Base-by-base conservation (phyloP, 2,797 vertebrate species). In the Uromys caudimaculatus region DNA sequence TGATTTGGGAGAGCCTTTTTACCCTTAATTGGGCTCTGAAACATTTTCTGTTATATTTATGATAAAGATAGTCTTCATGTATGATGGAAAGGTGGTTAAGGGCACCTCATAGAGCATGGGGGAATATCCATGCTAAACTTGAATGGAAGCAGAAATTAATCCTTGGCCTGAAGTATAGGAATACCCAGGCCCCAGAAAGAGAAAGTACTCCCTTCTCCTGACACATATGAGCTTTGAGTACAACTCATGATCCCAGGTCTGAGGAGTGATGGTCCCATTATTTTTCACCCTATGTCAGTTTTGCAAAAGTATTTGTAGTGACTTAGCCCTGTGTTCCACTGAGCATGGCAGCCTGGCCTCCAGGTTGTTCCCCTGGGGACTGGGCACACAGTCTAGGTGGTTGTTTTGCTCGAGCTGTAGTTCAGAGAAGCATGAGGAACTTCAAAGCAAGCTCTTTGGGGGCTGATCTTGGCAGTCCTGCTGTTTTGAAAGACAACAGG, bases 401-500 rank as follows among this genome's bases (percentile, higher is more conserved):
- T 90, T 95, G 92, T 94, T 97, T 93, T 95, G 64, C 76, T 88
- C 52, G 35, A 93, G 50, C 60, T 79, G 90, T 87, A 52, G 93
- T 44, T 44, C 44, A 44, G 77, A 95, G 89, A 91, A 83, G 73
- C 86, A 32, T 23, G 73, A 86, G 92, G 81, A 97, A 71, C 97
- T 96, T 97, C 94, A 95, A 95, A 97, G 91, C 67, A 79, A 87
- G 73, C 91, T 88, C 93, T 95, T 84, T 73, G 60, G 76, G 84
- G 94, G 94, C 96, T 88, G 87, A 60, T 93, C 83, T 97, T 96
- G 96, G 97, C 96, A 91, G 83, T 89, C 87, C 56, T 71, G 89
- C 91, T 98, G 91, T 97, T 98, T 97, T 97, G 95, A 97, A 95
- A 98, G 97, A 96, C 95, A 97, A 97, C 90, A 97, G 82, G 94